Conservation (phyloP, 2,888 invertebrate species). For the Pyrochroa serraticornis region DNA sequence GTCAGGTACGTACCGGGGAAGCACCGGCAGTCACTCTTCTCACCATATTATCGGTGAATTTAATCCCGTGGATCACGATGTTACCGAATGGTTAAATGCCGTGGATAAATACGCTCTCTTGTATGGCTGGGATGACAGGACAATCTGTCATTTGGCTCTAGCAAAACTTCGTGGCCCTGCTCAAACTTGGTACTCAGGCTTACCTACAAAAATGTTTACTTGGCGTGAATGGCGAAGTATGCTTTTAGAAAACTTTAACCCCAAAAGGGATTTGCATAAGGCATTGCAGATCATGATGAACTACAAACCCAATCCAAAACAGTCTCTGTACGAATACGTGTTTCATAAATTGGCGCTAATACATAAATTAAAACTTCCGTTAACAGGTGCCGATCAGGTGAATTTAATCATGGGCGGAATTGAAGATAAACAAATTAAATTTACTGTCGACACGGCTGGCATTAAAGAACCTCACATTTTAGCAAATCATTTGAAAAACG, state of each 20-base stretch:
- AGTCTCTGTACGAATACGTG: conserved; percentile 15
- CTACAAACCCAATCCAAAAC: neutral
- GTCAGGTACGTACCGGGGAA: neutral
- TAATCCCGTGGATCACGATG: conserved; percentile 13
- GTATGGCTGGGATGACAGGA: conserved; percentile 17
- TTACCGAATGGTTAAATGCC: conserved; percentile 11
- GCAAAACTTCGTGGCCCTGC: conserved; percentile 23
- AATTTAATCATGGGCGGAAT: conserved; percentile 16
- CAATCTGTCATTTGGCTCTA: conserved; percentile 20
- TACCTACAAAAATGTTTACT: conserved; percentile 15
- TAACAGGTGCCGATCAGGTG: conserved; percentile 1
- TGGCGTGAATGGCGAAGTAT: conserved; percentile 19
- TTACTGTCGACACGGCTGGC: conserved; percentile 17
- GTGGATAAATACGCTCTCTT: conserved; percentile 27
- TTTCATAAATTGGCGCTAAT: conserved; percentile 22
- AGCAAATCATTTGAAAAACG: conserved; percentile 13
- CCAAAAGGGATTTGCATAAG: conserved; percentile 18
- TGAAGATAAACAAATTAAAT: conserved; percentile 16
- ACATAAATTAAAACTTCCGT: conserved; percentile 15
- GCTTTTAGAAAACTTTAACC: conserved; percentile 9
- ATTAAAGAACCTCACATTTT: conserved; percentile 16
- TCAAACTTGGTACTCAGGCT: conserved; percentile 22
- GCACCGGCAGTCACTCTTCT: neutral
- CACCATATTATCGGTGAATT: conserved; percentile 14
- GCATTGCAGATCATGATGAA: conserved; percentile 8